These are phyloP conservation scores for Netelia virgata DNA, from an alignment of 2,888 invertebrate genomes.

Conservation along the genomic window DNA sequence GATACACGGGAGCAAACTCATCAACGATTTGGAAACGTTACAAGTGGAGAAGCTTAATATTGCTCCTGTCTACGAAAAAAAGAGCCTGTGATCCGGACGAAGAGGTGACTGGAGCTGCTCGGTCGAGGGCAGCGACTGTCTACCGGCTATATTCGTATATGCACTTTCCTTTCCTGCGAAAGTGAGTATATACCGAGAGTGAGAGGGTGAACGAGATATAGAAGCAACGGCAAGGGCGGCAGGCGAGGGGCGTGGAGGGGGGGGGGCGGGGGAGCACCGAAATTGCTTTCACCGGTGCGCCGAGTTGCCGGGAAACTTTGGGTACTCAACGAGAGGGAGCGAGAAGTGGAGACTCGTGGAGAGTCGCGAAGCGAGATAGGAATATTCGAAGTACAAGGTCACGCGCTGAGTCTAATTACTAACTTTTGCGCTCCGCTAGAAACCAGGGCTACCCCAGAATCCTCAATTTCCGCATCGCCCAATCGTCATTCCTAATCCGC, in stretches of 20 bases:
- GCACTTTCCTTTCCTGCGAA: constrained; percentile 82
- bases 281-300: constrained; percentile 82
- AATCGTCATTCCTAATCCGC: constrained; percentile 29
- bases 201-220: constrained; percentile 69
- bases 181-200: constrained; percentile 65
- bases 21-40: neutral
- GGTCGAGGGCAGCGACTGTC: constrained; percentile 40
- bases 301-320: constrained; percentile 83
- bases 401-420: constrained; percentile 84
- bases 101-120: constrained; percentile 5
- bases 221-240: constrained; percentile 66
- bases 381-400: constrained; percentile 82
- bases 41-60: constrained; percentile 4
- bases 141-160: constrained; percentile 80
- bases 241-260: constrained; percentile 69
- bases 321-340: constrained; percentile 78
- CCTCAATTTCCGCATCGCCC: constrained; percentile 48
- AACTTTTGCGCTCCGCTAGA: constrained; percentile 78
- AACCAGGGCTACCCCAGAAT: constrained; percentile 58
- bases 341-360: constrained; percentile 57
- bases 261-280: constrained; percentile 77
- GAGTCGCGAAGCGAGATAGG: constrained; percentile 64
- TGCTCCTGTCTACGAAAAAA: constrained; percentile 62
- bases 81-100: neutral
- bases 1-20: neutral